Base-by-base conservation (phyloP, 1,140 invertebrate genomes). In the Scaptomyza pallida region DNA sequence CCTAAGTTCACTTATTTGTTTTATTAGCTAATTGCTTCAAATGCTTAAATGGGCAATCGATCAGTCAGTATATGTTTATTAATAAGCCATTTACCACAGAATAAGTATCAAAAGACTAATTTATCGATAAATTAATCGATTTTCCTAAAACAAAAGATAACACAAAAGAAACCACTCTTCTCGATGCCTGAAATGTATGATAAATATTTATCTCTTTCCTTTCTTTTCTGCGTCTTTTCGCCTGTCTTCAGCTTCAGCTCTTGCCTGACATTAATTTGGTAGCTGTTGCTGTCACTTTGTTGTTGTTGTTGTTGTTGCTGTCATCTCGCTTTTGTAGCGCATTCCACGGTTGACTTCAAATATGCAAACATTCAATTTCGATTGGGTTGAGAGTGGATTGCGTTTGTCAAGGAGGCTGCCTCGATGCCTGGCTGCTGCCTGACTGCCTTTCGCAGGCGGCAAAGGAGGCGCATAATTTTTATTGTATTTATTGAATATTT, bases 401-500 rank as follows among this genome's bases (percentile, higher is more conserved):
- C 13, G 35, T 16, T 9, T 8, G 4, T 3, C 33, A 3, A 5
- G 10, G n/a, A 3, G 9, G 35, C 37, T 30, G 13, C n/a, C n/a
- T n/a, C n/a, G n/a, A n/a, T n/a, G n/a, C n/a, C n/a, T n/a, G n/a
- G n/a, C n/a, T n/a, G 8, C 6, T 26, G 23, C 3, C 23, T 26
- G 33, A 15, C 17, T 16, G 26, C 15, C 12, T 41, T 19, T 57
- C 44, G 40, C 41, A 23, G 35, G 33, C 13, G 41, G 37, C 44
- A 33, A 33, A 23, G 35, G 33, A 16, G 41, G 37, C 45, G 59
- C 48, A 75, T 76, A 63, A 77, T 85, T 80, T 83, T 76, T 85
- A 85, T 85, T 85, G 80, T 85, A 80, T 75, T 85, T 85, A 85
- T 85, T 86, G 80, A 85, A 80, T 85, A 85, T 85, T 85, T 85